A percentile compares a stretch with the other conserved stretches of the same genome.
These are phyloP conservation scores for Scomber scombrus DNA, from an alignment of 2,113 vertebrate species.

Conservation along the genomic window DNA sequence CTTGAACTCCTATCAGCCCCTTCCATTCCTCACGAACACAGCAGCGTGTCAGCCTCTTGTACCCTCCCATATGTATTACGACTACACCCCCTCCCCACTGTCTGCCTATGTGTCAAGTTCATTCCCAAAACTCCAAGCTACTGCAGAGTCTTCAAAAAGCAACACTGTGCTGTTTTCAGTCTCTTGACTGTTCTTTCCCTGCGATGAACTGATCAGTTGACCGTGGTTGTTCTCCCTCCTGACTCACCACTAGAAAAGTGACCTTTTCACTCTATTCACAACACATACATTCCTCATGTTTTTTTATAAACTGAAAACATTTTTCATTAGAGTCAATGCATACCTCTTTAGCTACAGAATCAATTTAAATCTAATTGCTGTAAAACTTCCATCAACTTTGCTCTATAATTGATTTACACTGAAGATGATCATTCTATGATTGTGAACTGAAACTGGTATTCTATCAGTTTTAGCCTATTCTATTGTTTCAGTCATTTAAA, in stretches of 20 bases:
- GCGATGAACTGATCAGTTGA: slow-evolving; percentile 29
- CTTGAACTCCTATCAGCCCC: slow-evolving; percentile 22
- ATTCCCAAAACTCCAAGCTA: slow-evolving; percentile 2
- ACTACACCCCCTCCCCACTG: neutral
- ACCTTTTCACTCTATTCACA: slow-evolving; percentile 44
- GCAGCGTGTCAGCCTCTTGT: slow-evolving; percentile 1
- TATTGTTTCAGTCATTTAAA: slow-evolving; percentile 1
- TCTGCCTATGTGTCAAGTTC: slow-evolving; percentile 23
- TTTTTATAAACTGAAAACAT: neutral
- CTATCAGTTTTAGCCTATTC: neutral
- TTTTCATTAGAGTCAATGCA: neutral
- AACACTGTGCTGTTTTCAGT: slow-evolving; percentile 8
- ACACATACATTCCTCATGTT: slow-evolving; percentile 14
- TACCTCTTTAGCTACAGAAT: neutral
- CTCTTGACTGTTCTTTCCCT: slow-evolving; percentile 3
- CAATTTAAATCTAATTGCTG: neutral
- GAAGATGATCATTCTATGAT: neutral
- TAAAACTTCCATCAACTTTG: neutral
- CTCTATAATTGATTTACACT: neutral
- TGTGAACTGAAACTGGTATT: neutral
- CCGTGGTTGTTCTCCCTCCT: slow-evolving; percentile 1
- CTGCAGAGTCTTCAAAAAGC: neutral
- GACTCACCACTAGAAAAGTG: slow-evolving; percentile 12
- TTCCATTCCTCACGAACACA: slow-evolving; percentile 10
- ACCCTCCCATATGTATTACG: neutral